phyloP scores from a whole-genome alignment of 2,113 vertebrate genomes.

The Scalopus aquaticus region DNA sequence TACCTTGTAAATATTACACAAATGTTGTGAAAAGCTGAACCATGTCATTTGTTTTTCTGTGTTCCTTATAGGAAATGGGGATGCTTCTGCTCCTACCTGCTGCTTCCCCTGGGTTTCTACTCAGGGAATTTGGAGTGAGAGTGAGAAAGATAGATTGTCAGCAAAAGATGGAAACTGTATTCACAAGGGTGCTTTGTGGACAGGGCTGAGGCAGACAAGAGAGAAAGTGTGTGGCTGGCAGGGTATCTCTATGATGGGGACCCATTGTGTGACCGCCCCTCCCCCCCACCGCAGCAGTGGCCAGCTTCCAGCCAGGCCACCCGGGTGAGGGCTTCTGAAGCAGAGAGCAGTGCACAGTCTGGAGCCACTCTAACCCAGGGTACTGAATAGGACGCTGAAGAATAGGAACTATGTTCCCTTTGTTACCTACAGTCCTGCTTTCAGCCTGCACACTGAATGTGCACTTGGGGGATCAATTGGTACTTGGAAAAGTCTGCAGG shows the following conservation, averaged over 20 bases:
- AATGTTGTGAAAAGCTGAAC: conserved; percentile 28
- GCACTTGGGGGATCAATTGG: conserved; percentile 64
- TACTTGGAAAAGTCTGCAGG: conserved; percentile 67
- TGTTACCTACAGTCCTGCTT: conserved; percentile 52
- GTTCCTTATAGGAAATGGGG: conserved; percentile 31
- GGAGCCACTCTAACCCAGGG: conserved; percentile 45
- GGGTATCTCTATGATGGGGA: conserved; percentile 6
- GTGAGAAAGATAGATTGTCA: background rate
- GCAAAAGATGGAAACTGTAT: background rate
- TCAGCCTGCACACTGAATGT: conserved; percentile 46
- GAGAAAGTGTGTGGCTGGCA: background rate
- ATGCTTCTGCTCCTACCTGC: background rate
- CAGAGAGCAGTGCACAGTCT: conserved; percentile 46
- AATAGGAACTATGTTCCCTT: conserved; percentile 52
- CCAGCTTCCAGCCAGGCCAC: conserved; percentile 54
- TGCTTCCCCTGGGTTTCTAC: conserved; percentile 74
- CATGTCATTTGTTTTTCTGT: conserved; percentile 51
- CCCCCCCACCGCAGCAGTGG: conserved; percentile 26
- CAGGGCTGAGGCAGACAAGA: background rate
- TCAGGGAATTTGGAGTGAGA: conserved; percentile 51
- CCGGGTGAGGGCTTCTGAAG: background rate
- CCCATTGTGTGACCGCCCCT: background rate
- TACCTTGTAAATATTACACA: conserved; percentile 72
- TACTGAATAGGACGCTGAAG: conserved; percentile 56
- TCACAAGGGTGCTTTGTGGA: conserved; percentile 35